These are phyloP conservation scores for Eulemur coronatus DNA, from an alignment of 2,797 vertebrate species.

Conservation along the genomic window DNA sequence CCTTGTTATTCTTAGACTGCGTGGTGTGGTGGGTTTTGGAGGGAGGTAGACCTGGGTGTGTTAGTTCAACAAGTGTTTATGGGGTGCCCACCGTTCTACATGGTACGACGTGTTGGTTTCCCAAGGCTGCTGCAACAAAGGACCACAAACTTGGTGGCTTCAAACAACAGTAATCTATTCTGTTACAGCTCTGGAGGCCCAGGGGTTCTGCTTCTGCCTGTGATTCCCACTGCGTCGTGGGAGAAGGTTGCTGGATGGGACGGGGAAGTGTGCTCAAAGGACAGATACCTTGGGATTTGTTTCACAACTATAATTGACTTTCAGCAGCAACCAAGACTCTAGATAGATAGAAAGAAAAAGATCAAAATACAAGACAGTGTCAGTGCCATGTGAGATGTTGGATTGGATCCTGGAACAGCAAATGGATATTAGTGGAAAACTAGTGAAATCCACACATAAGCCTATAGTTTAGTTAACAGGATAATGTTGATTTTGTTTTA, in stretches of 20 bases:
- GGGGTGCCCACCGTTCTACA: not conserved
- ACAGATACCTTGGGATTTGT: not conserved
- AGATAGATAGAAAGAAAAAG: not conserved
- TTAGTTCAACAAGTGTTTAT: not conserved
- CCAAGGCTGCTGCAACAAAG: not conserved
- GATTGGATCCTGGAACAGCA: not conserved
- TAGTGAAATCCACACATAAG: not conserved
- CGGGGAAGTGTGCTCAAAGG: not conserved
- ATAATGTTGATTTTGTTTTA: not conserved
- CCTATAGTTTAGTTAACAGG: not conserved
- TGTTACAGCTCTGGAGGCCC: not conserved
- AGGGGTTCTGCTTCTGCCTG: fast-evolving
- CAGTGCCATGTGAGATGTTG: not conserved
- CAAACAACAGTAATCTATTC: not conserved
- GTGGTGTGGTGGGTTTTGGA: not conserved
- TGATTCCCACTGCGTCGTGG: not conserved
- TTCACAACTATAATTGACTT: not conserved
- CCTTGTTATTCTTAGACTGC: not conserved
- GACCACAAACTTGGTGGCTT: not conserved
- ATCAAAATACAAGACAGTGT: not conserved
- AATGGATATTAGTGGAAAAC: not conserved
- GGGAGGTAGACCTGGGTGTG: not conserved
- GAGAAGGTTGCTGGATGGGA: not conserved
- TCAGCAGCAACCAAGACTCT: not conserved
- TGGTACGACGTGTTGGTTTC: not conserved